Percentiles rank a stretch among this genome's conserved stretches.
Conservation (phyloP, 2,888 invertebrate species). For the Ceraclea dissimilis region DNA sequence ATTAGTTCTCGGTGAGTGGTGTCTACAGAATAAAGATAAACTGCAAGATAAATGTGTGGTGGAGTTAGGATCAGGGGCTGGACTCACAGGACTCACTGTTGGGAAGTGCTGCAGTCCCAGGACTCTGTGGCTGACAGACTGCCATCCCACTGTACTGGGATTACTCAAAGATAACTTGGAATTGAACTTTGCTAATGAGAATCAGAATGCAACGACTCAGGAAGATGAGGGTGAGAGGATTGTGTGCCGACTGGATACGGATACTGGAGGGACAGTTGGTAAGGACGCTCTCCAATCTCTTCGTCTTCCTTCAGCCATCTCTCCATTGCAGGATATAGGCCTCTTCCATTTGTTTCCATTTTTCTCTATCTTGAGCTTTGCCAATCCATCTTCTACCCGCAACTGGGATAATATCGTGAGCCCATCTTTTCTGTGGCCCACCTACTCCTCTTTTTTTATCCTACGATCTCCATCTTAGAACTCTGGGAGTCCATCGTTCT, state of each 20-base stretch:
- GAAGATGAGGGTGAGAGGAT: not conserved
- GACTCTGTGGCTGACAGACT: slow-evolving; percentile 59
- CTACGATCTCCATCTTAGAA: too few species aligned
- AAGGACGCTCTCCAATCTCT: too few species aligned
- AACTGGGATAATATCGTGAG: too few species aligned
- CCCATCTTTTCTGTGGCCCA: too few species aligned
- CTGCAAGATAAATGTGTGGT: slow-evolving; percentile 52
- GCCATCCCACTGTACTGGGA: slow-evolving; percentile 57
- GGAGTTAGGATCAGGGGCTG: slow-evolving; percentile 73
- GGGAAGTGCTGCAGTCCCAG: slow-evolving; percentile 48
- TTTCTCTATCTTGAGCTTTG: too few species aligned
- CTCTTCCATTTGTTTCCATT: too few species aligned
- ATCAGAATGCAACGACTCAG: not conserved
- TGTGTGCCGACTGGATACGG: not conserved
- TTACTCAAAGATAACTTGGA: slow-evolving; percentile 55
- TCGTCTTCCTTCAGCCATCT: too few species aligned
- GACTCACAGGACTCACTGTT: slow-evolving; percentile 61
- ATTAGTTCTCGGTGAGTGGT: slow-evolving; percentile 64
- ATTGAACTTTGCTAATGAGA: slow-evolving; percentile 45
- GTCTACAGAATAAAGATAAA: slow-evolving; percentile 45
- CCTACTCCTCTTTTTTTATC: too few species aligned
- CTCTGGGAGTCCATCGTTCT: too few species aligned
- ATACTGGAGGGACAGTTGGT: slow-evolving; percentile 8
- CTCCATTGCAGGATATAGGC: too few species aligned
- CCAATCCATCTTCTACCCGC: too few species aligned